Conservation (phyloP, 1,140 invertebrate species). For the Drosophila parabipectinata region DNA sequence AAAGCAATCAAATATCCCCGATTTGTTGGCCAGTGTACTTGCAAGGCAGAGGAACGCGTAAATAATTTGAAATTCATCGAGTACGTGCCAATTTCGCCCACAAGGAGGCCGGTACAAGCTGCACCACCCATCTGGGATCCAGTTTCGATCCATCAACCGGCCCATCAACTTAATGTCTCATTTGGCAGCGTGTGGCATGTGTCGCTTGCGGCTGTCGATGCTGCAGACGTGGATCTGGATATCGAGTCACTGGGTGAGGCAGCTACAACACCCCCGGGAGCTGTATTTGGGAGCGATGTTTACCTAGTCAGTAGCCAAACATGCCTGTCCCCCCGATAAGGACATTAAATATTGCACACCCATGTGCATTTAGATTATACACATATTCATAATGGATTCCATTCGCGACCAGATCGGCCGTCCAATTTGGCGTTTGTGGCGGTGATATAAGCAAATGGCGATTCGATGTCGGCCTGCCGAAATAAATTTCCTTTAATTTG, state of each 20-base stretch:
- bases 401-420: constrained; percentile 10
- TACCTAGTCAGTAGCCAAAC: constrained; percentile 13
- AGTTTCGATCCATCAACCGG: constrained; percentile 13
- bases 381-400: constrained; percentile 13
- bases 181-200: constrained; percentile 7
- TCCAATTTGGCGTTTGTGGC: constrained; percentile 1
- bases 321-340: constrained; percentile 19
- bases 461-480: not conserved
- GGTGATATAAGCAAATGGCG: constrained; percentile 13
- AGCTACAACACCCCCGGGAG: constrained; percentile 27
- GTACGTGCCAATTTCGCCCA: constrained; percentile 3
- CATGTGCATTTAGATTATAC: not conserved
- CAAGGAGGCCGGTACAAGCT: not conserved
- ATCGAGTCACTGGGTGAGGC: constrained; percentile 35
- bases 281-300: not conserved
- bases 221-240: constrained; percentile 18
- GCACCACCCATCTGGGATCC: constrained; percentile 1
- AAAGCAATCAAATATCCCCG: not conserved
- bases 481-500: not conserved
- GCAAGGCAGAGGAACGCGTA: not conserved
- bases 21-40: not conserved
- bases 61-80: constrained; percentile 3
- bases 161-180: constrained; percentile 37
- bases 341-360: not conserved
- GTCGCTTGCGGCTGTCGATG: not conserved